Percentiles rank a stretch among this genome's conserved stretches.
phyloP scores from a whole-genome alignment of 1,140 invertebrate genomes.

The Pseudomyrmex dendroicus region DNA sequence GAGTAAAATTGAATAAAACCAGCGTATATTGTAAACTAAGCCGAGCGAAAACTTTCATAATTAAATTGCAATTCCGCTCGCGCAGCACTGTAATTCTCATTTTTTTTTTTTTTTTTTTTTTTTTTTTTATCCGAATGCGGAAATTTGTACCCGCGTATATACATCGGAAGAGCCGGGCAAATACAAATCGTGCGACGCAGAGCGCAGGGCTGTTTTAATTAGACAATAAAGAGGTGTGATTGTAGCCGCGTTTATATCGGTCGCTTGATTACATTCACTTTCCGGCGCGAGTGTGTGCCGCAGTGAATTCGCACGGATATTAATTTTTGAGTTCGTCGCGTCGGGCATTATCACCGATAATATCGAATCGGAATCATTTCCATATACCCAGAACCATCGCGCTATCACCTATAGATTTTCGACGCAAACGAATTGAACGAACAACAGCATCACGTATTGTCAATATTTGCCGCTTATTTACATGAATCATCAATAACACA shows the following conservation, averaged over 20 bases:
- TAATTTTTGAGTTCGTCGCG: conserved; percentile 72
- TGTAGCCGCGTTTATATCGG: conserved; percentile 72
- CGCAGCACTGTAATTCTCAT: neutral
- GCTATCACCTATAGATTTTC: conserved; percentile 62
- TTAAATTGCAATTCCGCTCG: conserved; percentile 10
- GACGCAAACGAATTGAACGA: neutral
- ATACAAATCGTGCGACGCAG: conserved; percentile 59
- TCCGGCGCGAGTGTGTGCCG: conserved; percentile 52
- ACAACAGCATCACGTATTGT: conserved; percentile 12
- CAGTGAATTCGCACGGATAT: conserved; percentile 67
- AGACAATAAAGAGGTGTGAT: conserved; percentile 74
- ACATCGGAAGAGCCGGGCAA: conserved; percentile 9
- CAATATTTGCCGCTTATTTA: conserved; percentile 59
- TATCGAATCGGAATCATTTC: conserved; percentile 67
- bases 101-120: neutral
- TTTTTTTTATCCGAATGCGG: neutral
- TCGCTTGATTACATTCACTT: conserved; percentile 78
- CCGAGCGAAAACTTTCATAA: neutral
- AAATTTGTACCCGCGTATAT: neutral
- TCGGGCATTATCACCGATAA: conserved; percentile 67
- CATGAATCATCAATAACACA: neutral
- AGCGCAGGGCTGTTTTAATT: conserved; percentile 72
- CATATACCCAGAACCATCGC: conserved; percentile 3
- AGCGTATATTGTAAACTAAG: conserved; percentile 17
- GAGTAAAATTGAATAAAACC: neutral